Evolutionary conservation across 2,113 vertebrate genomes (phyloP).

Genomic region (Nycticryphes semicollaris): DNA sequence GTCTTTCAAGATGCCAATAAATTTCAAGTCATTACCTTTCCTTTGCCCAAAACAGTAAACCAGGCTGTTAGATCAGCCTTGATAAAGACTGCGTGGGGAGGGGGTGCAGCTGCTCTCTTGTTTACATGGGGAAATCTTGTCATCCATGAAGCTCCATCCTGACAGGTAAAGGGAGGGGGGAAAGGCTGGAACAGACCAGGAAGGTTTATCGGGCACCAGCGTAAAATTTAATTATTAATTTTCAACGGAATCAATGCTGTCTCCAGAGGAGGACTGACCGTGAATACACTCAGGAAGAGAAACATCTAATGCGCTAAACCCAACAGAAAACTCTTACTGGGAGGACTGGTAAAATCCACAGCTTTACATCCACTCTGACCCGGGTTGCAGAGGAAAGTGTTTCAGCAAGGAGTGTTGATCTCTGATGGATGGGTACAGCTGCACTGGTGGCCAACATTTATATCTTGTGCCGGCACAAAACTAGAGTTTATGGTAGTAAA

Average conservation of each 20-base stretch:
- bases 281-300: not conserved
- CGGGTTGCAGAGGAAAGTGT: not conserved
- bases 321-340: not conserved
- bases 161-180: not conserved
- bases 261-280: not conserved
- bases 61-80: constrained; percentile 1
- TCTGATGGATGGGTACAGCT: not conserved
- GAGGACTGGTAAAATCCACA: not conserved
- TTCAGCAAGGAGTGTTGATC: not conserved
- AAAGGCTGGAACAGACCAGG: not conserved
- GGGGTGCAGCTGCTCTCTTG: not conserved
- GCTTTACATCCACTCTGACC: not conserved
- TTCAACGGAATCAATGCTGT: not conserved
- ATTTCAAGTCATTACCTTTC: constrained; percentile 19
- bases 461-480: not conserved
- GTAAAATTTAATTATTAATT: not conserved
- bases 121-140: not conserved
- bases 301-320: not conserved
- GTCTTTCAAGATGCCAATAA: constrained; percentile 17
- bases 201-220: not conserved
- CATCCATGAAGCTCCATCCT: not conserved
- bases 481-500: not conserved
- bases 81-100: not conserved
- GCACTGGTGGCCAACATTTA: not conserved
- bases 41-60: constrained; percentile 5